Conservation (phyloP, 2,797 vertebrate genomes). For the Amazona finschi region DNA sequence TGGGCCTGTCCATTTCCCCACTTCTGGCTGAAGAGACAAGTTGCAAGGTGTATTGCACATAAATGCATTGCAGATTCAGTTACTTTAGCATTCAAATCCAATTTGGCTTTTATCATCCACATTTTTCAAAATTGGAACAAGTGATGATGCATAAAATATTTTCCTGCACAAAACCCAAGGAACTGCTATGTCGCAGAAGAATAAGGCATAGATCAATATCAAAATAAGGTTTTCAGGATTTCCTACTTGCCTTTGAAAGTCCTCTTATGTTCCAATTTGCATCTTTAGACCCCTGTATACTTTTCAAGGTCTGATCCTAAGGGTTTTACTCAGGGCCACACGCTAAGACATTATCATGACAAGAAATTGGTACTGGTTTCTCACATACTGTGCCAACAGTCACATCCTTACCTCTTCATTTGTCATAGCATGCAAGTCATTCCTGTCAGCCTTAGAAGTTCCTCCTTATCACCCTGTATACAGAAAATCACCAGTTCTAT, state of each 20-base stretch:
- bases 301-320: background rate
- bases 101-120: background rate
- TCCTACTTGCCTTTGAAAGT: background rate
- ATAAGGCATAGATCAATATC: background rate
- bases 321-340: background rate
- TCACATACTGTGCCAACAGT: background rate
- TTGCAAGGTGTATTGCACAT: background rate
- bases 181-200: background rate
- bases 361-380: background rate
- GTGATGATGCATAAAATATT: background rate
- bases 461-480: background rate
- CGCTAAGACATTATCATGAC: background rate
- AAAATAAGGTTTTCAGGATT: background rate
- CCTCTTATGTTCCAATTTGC: background rate
- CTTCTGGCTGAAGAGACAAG: background rate
- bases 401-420: constrained; percentile 15
- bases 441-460: constrained; percentile 8
- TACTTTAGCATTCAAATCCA: background rate
- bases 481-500: constrained; percentile 12
- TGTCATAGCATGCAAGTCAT: background rate
- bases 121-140: background rate
- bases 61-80: background rate
- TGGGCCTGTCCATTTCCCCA: background rate
- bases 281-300: background rate
- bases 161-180: background rate